These are phyloP conservation scores for Halictus rubicundus DNA, from an alignment of 1,140 invertebrate species.

Conservation along the genomic window DNA sequence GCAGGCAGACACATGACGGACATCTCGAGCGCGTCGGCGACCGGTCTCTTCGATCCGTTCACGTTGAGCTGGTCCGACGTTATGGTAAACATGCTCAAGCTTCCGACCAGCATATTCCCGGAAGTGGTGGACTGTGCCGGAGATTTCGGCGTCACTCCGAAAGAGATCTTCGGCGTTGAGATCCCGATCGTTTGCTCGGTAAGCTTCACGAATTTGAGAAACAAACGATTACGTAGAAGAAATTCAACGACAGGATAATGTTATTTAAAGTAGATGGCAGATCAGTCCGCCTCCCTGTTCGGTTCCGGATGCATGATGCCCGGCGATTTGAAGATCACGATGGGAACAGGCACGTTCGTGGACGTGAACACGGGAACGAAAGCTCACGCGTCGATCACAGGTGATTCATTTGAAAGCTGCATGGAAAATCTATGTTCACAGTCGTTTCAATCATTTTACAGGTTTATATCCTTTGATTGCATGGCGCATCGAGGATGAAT, in stretches of 20 bases:
- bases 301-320: slow-evolving; percentile 91
- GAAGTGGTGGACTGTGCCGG: slow-evolving; percentile 88
- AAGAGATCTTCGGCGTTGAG: slow-evolving; percentile 86
- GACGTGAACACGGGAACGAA: slow-evolving; percentile 91
- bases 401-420: slow-evolving; percentile 69
- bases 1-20: slow-evolving; percentile 88
- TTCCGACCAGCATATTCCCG: slow-evolving; percentile 89
- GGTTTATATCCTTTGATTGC: slow-evolving; percentile 94
- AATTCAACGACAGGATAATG: neutral
- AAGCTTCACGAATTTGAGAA: slow-evolving; percentile 72
- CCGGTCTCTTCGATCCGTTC: slow-evolving; percentile 96
- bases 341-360: slow-evolving; percentile 97
- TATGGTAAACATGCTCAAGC: slow-evolving; percentile 85
- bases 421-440: neutral
- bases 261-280: slow-evolving; percentile 83
- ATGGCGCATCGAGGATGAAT: slow-evolving; percentile 89
- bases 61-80: slow-evolving; percentile 89
- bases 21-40: slow-evolving; percentile 92
- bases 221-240: too few species aligned
- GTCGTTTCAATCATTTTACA: slow-evolving; percentile 59
- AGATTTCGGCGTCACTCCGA: slow-evolving; percentile 85
- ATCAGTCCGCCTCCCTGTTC: slow-evolving; percentile 94
- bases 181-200: slow-evolving; percentile 91
- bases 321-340: slow-evolving; percentile 94
- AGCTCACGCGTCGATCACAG: slow-evolving; percentile 89